These are phyloP conservation scores for Adelosebastes latens DNA, from an alignment of 2,797 vertebrate species.

Conservation along the genomic window DNA sequence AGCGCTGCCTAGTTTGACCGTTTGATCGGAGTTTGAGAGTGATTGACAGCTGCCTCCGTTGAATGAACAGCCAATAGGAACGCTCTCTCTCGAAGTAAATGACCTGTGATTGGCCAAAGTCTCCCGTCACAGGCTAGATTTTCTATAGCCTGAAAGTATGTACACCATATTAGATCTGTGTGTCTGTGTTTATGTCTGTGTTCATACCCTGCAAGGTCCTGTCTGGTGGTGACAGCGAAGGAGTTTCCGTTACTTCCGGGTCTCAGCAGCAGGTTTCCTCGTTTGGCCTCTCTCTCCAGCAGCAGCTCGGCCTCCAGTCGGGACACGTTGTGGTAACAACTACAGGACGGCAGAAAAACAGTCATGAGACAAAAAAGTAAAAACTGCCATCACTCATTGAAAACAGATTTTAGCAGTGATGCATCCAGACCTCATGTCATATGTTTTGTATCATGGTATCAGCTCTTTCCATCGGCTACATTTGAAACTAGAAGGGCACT, in stretches of 20 bases:
- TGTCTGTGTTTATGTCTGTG: neutral
- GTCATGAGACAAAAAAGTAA: neutral
- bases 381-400: neutral
- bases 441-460: neutral
- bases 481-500: neutral
- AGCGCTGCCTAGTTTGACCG: too few species aligned
- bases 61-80: too few species aligned
- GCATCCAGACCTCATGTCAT: neutral
- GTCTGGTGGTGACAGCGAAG: conserved; percentile 83
- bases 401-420: neutral
- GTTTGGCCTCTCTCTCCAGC: conserved; percentile 76
- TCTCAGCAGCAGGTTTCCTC: conserved; percentile 86
- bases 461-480: neutral
- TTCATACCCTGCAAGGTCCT: conserved; percentile 78
- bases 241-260: conserved; percentile 70
- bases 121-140: too few species aligned
- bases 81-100: too few species aligned
- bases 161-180: neutral
- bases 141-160: neutral
- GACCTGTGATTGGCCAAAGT: too few species aligned
- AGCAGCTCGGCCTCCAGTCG: conserved; percentile 85
- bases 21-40: too few species aligned
- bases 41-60: too few species aligned
- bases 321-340: conserved; percentile 83
- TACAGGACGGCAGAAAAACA: conserved; percentile 29